These are phyloP conservation scores for Synergus umbraculus DNA, from an alignment of 2,888 invertebrate species.

Conservation along the genomic window DNA sequence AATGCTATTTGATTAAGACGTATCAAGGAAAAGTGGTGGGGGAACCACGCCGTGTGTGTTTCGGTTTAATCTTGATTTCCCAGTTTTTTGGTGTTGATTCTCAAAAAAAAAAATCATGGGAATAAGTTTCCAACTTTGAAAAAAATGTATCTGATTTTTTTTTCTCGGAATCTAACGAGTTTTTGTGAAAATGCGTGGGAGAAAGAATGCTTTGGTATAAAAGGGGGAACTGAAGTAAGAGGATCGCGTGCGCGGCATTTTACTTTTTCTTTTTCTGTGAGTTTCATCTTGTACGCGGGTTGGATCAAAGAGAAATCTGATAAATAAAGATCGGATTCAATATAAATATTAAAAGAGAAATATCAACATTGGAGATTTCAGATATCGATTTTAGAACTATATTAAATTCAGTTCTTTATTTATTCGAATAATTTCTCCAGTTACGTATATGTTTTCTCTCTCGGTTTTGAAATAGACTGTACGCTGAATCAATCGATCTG, in stretches of 20 bases:
- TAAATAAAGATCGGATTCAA: not conserved
- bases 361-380: not conserved
- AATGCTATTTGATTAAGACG: not conserved
- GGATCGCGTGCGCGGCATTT: constrained; percentile 41
- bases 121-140: not conserved
- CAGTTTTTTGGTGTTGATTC: not conserved
- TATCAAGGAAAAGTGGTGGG: constrained; percentile 8
- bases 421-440: not conserved
- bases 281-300: not conserved
- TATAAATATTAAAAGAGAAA: not conserved
- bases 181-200: constrained; percentile 13
- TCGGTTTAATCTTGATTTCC: not conserved
- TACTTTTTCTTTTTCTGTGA: not conserved
- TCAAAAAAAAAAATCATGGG: not conserved
- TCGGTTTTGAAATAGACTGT: constrained; percentile 33
- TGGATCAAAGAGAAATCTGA: not conserved
- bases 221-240: constrained; percentile 4
- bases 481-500: constrained; percentile 34
- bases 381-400: not conserved
- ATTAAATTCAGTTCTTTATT: not conserved
- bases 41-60: constrained; percentile 38
- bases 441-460: constrained; percentile 14
- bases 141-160: not conserved
- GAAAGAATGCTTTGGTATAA: not conserved
- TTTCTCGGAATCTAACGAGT: not conserved